Base-by-base conservation (phyloP, 92 coral and sea anemone genomes). In the Zoanthus sansibaricus region DNA sequence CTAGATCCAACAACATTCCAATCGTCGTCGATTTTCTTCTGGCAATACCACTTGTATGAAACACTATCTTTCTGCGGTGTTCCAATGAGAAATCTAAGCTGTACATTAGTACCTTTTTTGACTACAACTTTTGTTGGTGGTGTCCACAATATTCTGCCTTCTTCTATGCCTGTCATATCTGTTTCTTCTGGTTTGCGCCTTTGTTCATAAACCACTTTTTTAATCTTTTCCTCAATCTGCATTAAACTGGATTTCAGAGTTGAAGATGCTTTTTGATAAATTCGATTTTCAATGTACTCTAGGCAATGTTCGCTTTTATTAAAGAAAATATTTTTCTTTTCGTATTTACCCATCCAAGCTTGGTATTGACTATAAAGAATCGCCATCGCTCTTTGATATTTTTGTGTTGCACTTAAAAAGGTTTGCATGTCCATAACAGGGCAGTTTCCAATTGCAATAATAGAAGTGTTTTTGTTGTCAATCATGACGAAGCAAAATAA, bases 321-420 rank as follows among this genome's bases (percentile, higher is more conserved):
- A 6, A 20, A 16, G 31, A n/a, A 11, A 21, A 21, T 20, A 7
- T 31, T 12, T 69, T 69, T 69, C 15, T 9, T 69, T 20, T 69
- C 9, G 31, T 25, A 69, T 20, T 25, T 10, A 0, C 5, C 74
- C 44, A 12, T 70, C 75, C 75, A 70, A 44, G 16, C 45, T 25
- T 21, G 44, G 32, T 70, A 44, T 21, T 70, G 75, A 12, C 44
- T 46, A 25, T 44, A 13, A 18, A 70, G 10, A 32, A 70, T 70
- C 42, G 75, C 75, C 32, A 70, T 70, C 17, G 75, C 75, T 25
- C 33, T 32, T 70, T 70, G 75, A 70, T 70, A 70, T 20, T 44
- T 30, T 1, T 25, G 33, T 12, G 42, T 70, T 7, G 17, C 75
- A 32, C 4, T 70, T 70, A 70, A 44, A 25, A 70, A 25, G 13